Percentiles rank a stretch among this genome's conserved stretches.
Evolutionary conservation across 1,140 invertebrate species (phyloP).

Genomic region (Penaeus vannamei): DNA sequence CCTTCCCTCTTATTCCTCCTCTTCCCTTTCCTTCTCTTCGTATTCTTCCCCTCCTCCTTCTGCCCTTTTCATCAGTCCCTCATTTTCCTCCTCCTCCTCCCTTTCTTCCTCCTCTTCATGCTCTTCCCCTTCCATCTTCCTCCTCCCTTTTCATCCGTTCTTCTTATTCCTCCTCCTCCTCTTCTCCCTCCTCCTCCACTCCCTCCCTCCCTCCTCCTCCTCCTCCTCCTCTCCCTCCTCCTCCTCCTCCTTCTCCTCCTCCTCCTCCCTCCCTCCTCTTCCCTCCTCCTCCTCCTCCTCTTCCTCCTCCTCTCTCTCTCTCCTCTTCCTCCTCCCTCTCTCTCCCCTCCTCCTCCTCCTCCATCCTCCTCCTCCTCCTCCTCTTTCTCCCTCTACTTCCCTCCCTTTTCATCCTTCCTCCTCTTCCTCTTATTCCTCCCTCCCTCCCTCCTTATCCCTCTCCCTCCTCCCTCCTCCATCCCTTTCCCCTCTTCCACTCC

Average conservation of each 20-base stretch:
- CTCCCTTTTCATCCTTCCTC: not conserved
- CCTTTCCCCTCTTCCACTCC: not conserved
- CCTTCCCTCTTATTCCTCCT: not conserved
- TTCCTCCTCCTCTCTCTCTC: not conserved
- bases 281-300: not conserved
- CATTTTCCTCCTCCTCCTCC: not conserved
- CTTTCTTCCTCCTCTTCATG: not conserved
- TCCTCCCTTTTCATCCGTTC: not conserved
- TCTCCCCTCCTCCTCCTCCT: too few species aligned
- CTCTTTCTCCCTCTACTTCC: not conserved
- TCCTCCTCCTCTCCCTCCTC: not conserved
- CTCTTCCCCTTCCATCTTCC: not conserved
- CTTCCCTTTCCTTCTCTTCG: not conserved
- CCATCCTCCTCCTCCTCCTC: too few species aligned
- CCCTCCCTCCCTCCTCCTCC: not conserved
- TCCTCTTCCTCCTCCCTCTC: too few species aligned
- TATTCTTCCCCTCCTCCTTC: not conserved
- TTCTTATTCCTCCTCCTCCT: not conserved
- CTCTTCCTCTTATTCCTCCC: not conserved
- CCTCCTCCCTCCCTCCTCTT: not conserved
- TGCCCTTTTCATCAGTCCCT: constrained; percentile 6
- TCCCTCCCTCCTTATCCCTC: too few species aligned
- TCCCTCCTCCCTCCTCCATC: not conserved
- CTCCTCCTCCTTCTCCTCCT: not conserved
- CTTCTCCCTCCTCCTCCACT: not conserved